Conservation (phyloP, 2,797 vertebrate genomes). For the Pygocentrus nattereri region DNA sequence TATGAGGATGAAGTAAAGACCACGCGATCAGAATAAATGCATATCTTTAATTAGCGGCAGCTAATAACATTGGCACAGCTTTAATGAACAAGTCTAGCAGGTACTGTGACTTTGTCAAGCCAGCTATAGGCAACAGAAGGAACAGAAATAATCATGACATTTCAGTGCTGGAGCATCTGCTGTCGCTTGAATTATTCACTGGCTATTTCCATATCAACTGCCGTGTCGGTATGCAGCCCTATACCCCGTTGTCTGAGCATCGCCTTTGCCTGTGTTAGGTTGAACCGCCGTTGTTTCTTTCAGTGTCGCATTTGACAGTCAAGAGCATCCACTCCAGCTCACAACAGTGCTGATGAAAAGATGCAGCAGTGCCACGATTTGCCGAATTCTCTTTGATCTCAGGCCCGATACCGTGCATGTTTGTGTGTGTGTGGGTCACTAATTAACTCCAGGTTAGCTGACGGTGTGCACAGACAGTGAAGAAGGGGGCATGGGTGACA, state of each 20-base stretch:
- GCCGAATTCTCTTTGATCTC: constrained; percentile 13
- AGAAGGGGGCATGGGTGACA: constrained; percentile 50
- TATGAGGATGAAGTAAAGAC: not conserved
- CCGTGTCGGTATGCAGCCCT: constrained; percentile 15
- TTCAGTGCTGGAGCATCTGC: constrained; percentile 14
- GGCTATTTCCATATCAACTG: constrained; percentile 42
- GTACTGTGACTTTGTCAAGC: constrained; percentile 2
- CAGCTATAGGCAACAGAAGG: constrained; percentile 16
- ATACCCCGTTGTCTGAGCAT: not conserved
- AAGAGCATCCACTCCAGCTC: constrained; percentile 1
- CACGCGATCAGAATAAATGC: not conserved
- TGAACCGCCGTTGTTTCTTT: constrained; percentile 26
- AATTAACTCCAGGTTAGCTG: constrained; percentile 33
- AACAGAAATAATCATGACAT: constrained; percentile 28
- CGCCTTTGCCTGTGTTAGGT: not conserved
- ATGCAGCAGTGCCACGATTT: not conserved
- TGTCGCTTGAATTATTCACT: constrained; percentile 46
- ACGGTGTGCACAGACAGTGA: constrained; percentile 3
- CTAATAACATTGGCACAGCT: not conserved
- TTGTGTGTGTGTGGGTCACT: not conserved
- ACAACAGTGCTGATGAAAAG: not conserved
- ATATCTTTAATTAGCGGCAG: constrained; percentile 15
- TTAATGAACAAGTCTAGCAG: constrained; percentile 6
- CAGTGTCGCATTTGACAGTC: constrained; percentile 26
- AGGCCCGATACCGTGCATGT: not conserved